These are phyloP conservation scores for Bombycilla garrulus DNA, from an alignment of 2,113 vertebrate species.

Conservation along the genomic window DNA sequence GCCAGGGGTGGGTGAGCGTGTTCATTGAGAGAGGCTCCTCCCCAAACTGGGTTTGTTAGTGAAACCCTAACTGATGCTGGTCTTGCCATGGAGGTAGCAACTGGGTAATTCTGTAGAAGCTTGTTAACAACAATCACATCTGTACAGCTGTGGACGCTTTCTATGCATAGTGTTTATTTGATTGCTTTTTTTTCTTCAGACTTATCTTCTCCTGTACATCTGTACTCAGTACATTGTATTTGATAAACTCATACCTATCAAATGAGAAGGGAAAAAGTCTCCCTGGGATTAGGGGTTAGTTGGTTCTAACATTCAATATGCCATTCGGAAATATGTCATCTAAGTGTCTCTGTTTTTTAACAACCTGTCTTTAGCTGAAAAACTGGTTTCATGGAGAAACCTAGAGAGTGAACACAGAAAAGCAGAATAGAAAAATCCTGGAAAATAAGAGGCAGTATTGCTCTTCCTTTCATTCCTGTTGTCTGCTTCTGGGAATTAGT, in stretches of 20 bases:
- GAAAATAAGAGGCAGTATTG: background rate
- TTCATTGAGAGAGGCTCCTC: background rate
- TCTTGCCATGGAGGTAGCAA: background rate
- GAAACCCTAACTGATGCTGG: background rate
- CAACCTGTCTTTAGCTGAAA: background rate
- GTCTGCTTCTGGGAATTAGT: background rate
- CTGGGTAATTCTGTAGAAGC: background rate
- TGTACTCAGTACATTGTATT: background rate
- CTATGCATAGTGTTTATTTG: background rate
- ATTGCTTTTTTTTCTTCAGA: background rate
- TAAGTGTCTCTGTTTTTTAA: background rate
- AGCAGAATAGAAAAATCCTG: background rate
- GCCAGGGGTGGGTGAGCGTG: background rate
- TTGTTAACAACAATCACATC: background rate
- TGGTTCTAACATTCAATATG: background rate
- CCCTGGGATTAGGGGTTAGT: background rate
- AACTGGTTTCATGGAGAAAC: background rate
- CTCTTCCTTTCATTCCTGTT: background rate
- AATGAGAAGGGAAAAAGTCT: background rate
- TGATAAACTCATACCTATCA: background rate
- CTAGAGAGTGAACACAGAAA: background rate
- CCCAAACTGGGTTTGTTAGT: background rate
- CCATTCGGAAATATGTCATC: background rate
- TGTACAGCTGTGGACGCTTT: background rate
- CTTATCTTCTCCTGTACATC: background rate